A percentile compares a stretch with the other conserved stretches of the same genome.
Evolutionary conservation across 2,797 vertebrate species (phyloP).

Genomic region (Dipus sagitta): DNA sequence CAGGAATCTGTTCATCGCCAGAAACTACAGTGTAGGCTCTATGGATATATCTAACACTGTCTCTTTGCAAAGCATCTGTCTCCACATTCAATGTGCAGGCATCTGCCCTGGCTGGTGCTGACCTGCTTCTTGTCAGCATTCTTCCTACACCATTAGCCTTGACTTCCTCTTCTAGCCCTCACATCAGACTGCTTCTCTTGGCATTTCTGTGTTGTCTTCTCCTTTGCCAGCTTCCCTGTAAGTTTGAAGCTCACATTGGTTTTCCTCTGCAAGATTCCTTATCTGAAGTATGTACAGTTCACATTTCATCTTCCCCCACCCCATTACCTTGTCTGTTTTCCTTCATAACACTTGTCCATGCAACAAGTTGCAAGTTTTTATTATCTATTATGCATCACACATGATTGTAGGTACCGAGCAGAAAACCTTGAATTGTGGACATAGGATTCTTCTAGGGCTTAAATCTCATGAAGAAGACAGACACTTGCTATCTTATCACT

Average conservation of each 20-base stretch:
- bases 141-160: too few relatives aligned
- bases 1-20: not conserved
- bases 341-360: not conserved
- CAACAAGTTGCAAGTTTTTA: not conserved
- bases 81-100: not conserved
- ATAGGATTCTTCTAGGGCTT: not conserved
- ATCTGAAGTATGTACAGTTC: not conserved
- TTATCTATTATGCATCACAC: not conserved
- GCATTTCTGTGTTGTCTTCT: too few relatives aligned
- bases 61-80: not conserved
- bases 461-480: too few relatives aligned
- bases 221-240: too few relatives aligned
- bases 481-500: too few relatives aligned
- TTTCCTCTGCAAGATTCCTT: too few relatives aligned
- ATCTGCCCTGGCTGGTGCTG: not conserved
- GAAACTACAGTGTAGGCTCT: not conserved
- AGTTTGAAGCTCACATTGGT: too few relatives aligned
- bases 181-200: not conserved
- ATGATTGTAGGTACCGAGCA: not conserved
- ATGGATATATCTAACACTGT: not conserved
- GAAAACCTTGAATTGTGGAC: not conserved
- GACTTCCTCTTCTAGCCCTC: too few relatives aligned
- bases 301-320: not conserved
- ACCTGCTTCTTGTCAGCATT: not conserved
- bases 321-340: not conserved